Evolutionary conservation across 2,797 vertebrate species (phyloP).

Genomic region (Karalla daura): DNA sequence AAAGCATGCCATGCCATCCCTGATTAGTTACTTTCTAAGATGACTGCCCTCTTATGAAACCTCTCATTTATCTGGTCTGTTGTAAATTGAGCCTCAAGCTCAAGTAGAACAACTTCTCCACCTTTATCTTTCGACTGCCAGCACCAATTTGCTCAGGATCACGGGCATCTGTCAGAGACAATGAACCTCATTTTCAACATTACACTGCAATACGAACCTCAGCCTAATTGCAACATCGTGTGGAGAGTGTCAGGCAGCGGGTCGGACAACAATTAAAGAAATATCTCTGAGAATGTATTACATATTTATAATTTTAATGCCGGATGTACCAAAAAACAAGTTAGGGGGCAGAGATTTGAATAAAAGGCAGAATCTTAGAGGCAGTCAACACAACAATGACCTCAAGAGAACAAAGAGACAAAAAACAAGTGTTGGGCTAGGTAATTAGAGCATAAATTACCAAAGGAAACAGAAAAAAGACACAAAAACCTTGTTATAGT

Average conservation of each 20-base stretch:
- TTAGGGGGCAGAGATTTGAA: conserved; percentile 30
- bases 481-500: not conserved
- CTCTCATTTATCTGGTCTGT: conserved; percentile 23
- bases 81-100: conserved; percentile 15
- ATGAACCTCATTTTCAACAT: conserved; percentile 16
- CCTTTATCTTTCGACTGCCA: conserved; percentile 31
- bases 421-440: conserved; percentile 23
- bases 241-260: not conserved
- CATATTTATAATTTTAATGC: too few species aligned
- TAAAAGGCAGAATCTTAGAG: conserved; percentile 17
- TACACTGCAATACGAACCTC: conserved; percentile 4
- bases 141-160: conserved; percentile 25
- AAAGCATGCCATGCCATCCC: too few species aligned
- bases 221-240: conserved; percentile 1
- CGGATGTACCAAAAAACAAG: too few species aligned
- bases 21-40: not conserved
- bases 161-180: conserved; percentile 30
- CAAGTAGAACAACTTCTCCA: not conserved
- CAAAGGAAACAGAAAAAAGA: conserved; percentile 11
- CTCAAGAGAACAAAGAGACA: conserved; percentile 22
- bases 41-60: conserved; percentile 16
- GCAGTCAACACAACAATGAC: conserved; percentile 21
- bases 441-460: conserved; percentile 45
- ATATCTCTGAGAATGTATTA: too few species aligned
- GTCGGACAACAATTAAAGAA: conserved; percentile 4